These are phyloP conservation scores for Aporophyla lueneburgensis DNA, from an alignment of 2,888 invertebrate genomes.

Conservation along the genomic window DNA sequence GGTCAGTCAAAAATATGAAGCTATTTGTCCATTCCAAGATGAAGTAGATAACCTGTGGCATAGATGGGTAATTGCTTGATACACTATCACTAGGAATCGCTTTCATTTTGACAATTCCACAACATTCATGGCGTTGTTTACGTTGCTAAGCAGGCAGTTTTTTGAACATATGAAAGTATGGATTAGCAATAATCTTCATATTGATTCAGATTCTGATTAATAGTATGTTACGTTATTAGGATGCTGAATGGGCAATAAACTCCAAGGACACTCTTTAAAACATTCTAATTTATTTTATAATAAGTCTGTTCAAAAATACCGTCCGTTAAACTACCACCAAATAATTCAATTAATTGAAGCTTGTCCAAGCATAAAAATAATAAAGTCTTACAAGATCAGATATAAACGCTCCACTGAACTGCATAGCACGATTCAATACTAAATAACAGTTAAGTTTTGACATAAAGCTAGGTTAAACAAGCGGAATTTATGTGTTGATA, in stretches of 20 bases:
- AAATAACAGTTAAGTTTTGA: conserved; percentile 68
- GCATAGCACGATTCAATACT: conserved; percentile 49
- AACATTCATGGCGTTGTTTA: too few species aligned
- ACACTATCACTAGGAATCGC: too few species aligned
- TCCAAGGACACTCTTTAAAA: neutral
- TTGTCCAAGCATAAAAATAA: conserved; percentile 50
- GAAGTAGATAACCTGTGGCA: too few species aligned
- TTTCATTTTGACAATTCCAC: too few species aligned
- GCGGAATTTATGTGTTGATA: conserved; percentile 68
- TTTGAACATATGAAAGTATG: too few species aligned
- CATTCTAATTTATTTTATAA: too few species aligned
- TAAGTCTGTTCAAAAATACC: neutral
- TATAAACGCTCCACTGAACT: conserved; percentile 58
- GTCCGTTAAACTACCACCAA: conserved; percentile 8
- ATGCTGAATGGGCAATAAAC: neutral
- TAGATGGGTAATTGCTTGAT: too few species aligned
- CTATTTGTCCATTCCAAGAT: neutral
- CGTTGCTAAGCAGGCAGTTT: too few species aligned
- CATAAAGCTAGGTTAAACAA: conserved; percentile 63
- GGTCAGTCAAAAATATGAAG: neutral
- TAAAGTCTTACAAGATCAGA: conserved; percentile 58
- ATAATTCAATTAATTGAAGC: conserved; percentile 49
- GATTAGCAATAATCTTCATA: too few species aligned
- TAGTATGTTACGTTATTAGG: too few species aligned
- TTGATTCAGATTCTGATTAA: too few species aligned